Evolutionary conservation across 2,888 invertebrate species (phyloP).

Genomic region (Pemphredon lugubris): DNA sequence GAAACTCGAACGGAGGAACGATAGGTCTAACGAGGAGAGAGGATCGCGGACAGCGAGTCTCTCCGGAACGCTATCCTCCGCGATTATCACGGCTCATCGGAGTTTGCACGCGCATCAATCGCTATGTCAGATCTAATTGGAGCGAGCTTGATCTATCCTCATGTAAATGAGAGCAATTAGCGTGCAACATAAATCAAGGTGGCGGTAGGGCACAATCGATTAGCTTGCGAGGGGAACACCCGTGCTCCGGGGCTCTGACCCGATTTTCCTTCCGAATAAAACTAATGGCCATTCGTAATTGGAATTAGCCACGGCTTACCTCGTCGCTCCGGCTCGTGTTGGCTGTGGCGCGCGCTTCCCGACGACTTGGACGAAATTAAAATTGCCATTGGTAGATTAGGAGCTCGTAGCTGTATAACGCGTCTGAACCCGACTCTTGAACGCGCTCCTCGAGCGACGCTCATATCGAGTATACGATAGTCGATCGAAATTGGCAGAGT

Average conservation of each 20-base stretch:
- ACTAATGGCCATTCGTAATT: conserved; percentile 80
- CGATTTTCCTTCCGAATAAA: conserved; percentile 77
- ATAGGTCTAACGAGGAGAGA: no score
- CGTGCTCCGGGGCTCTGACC: conserved; percentile 50
- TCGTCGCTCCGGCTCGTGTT: conserved; percentile 12
- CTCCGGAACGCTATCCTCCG: no score
- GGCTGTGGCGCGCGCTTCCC: conserved; percentile 5
- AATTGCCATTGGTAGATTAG: conserved; percentile 16
- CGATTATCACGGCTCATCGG: conserved; percentile 32
- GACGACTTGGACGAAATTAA: conserved; percentile 30
- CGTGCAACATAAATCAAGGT: conserved; percentile 78
- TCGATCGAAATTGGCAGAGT: no score
- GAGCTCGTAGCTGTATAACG: background rate
- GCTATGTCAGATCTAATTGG: conserved; percentile 68
- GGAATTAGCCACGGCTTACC: conserved; percentile 73
- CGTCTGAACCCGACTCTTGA: no score
- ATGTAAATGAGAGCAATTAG: conserved; percentile 80
- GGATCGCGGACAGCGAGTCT: no score
- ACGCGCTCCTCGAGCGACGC: no score
- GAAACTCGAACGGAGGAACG: no score
- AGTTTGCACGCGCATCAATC: conserved; percentile 36
- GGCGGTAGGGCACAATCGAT: conserved; percentile 61
- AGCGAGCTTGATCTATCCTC: conserved; percentile 73
- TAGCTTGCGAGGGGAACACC: conserved; percentile 30
- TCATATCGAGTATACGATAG: no score